A percentile compares a stretch with the other conserved stretches of the same genome.
phyloP scores from a whole-genome alignment of 2,113 vertebrate species.

The Bolborhynchus lineola region DNA sequence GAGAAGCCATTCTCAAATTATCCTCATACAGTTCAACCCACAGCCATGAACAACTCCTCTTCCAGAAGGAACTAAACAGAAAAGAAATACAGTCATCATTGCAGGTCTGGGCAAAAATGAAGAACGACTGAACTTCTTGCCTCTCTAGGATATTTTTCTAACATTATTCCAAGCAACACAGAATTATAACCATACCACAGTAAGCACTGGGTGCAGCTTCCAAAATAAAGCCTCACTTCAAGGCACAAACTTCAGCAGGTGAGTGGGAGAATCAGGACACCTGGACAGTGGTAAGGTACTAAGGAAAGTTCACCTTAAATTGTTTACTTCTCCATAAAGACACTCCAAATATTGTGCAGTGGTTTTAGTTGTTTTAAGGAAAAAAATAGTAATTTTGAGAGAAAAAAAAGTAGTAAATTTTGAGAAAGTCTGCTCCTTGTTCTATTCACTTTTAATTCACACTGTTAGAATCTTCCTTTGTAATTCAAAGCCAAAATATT shows the following conservation, averaged over 20 bases:
- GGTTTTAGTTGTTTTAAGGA: not conserved
- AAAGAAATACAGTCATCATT: not conserved
- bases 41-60: not conserved
- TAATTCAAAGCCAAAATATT: not conserved
- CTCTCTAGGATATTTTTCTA: not conserved
- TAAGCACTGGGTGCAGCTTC: not conserved
- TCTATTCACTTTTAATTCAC: not conserved
- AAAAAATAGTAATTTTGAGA: not conserved
- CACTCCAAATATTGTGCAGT: not conserved
- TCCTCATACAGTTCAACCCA: not conserved
- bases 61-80: not conserved
- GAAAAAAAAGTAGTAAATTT: not conserved
- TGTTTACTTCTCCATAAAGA: not conserved
- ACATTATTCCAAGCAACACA: not conserved
- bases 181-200: not conserved
- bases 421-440: not conserved
- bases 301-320: not conserved
- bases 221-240: not conserved
- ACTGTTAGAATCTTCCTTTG: not conserved
- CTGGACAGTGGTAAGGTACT: accelerated
- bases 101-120: not conserved
- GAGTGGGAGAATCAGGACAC: not conserved
- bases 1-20: not conserved
- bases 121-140: not conserved
- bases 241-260: not conserved